A percentile compares a stretch with the other conserved stretches of the same genome.
Conservation (phyloP, 2,888 invertebrate species). For the Meloe dianella region DNA sequence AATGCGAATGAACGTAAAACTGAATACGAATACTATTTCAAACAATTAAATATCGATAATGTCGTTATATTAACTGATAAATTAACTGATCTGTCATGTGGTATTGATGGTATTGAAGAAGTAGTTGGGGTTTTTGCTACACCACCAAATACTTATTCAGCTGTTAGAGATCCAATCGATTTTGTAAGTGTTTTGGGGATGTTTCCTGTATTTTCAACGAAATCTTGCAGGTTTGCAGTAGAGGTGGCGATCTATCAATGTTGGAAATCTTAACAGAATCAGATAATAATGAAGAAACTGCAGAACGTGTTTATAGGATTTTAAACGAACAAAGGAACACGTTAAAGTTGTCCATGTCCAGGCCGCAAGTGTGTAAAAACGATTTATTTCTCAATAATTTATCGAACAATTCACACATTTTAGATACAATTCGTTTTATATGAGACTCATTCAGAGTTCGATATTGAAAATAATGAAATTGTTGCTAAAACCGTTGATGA, state of each 20-base stretch:
- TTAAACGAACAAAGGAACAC: conserved; percentile 79
- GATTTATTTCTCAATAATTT: conserved; percentile 8
- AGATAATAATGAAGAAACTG: conserved; percentile 68
- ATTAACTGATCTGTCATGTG: conserved; percentile 61
- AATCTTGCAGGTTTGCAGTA: conserved; percentile 65
- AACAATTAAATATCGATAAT: conserved; percentile 70
- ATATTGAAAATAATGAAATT: conserved; percentile 78
- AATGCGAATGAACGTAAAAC: conserved; percentile 65
- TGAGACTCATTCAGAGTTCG: conserved; percentile 80
- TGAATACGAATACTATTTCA: conserved; percentile 74
- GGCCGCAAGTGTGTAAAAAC: conserved; percentile 71
- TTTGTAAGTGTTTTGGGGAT: conserved; percentile 58
- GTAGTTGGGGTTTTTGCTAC: conserved; percentile 74
- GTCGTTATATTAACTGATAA: conserved; percentile 61
- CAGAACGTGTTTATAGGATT: conserved; percentile 68
- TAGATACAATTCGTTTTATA: conserved; percentile 80
- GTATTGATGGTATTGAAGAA: conserved; percentile 64
- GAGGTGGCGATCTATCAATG: conserved; percentile 79
- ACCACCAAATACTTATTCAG: conserved; percentile 82
- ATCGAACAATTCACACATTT: conserved; percentile 30
- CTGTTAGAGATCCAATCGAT: conserved; percentile 80
- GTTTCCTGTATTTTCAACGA: neutral
- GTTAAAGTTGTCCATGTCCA: conserved; percentile 74
- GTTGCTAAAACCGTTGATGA: conserved; percentile 71
- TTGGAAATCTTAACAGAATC: conserved; percentile 76